Conservation (phyloP, 2,888 invertebrate species). For the Galerucella pusilla region DNA sequence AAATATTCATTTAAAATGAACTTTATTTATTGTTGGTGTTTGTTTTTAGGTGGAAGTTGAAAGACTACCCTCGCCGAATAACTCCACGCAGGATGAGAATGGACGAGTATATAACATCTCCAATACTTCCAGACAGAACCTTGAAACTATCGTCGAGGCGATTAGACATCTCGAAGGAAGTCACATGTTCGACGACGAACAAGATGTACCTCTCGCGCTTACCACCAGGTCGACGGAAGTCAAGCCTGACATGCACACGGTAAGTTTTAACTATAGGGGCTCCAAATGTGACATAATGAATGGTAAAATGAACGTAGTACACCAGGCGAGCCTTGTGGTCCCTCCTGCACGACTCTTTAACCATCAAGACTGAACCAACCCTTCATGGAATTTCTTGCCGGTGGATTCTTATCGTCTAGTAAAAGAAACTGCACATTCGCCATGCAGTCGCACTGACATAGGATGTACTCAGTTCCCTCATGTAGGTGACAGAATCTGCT, state of each 20-base stretch:
- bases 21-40: background rate
- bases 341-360: too few relatives aligned
- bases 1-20: background rate
- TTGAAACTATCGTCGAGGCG: conserved; percentile 98
- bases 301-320: too few relatives aligned
- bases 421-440: too few relatives aligned
- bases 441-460: too few relatives aligned
- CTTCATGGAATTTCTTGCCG: too few relatives aligned
- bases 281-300: too few relatives aligned
- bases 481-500: too few relatives aligned
- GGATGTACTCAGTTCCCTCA: too few relatives aligned
- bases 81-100: conserved; percentile 54
- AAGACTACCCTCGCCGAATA: conserved; percentile 53
- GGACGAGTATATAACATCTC: conserved; percentile 70
- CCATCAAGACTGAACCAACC: too few relatives aligned
- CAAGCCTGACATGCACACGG: conserved; percentile 69
- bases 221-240: conserved; percentile 62
- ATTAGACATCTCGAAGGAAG: conserved; percentile 98
- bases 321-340: too few relatives aligned
- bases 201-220: conserved; percentile 72
- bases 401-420: too few relatives aligned
- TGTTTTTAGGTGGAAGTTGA: conserved; percentile 62
- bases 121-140: conserved; percentile 89
- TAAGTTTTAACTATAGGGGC: conserved; percentile 16
- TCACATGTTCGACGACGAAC: conserved; percentile 87